Percentiles rank a stretch among this genome's conserved stretches.
Evolutionary conservation across 2,888 invertebrate species (phyloP).

Genomic region (Campoletis raptor): DNA sequence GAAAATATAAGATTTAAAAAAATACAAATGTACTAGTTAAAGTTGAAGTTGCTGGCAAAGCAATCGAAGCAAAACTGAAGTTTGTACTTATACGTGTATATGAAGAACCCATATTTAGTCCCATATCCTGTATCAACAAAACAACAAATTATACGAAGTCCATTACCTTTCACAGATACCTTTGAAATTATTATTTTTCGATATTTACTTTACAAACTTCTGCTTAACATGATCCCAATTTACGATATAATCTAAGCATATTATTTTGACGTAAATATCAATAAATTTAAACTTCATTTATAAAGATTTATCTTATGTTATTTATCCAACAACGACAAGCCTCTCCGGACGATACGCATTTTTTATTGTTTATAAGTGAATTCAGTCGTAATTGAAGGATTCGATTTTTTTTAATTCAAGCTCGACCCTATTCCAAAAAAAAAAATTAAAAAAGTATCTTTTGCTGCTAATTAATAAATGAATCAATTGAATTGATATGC

Average conservation of each 20-base stretch:
- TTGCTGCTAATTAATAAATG: too few relatives aligned
- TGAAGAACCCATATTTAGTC: slow-evolving; percentile 7
- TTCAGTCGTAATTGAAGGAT: too few relatives aligned
- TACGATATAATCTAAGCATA: background rate
- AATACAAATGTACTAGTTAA: slow-evolving; percentile 11
- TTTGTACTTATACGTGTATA: background rate
- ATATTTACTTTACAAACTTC: background rate
- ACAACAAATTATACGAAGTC: background rate
- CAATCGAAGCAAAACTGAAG: slow-evolving; percentile 20
- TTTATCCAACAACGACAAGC: background rate
- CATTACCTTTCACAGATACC: background rate
- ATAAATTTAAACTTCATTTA: background rate
- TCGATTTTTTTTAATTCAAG: too few relatives aligned
- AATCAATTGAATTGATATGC: too few relatives aligned
- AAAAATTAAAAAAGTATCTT: too few relatives aligned
- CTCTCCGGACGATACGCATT: too few relatives aligned
- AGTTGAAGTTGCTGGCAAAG: slow-evolving; percentile 16
- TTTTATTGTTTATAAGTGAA: too few relatives aligned
- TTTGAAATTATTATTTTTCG: background rate
- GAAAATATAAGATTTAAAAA: slow-evolving; percentile 27
- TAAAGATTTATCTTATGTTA: background rate
- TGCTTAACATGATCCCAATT: background rate
- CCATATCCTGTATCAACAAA: background rate
- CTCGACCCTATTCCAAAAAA: too few relatives aligned
- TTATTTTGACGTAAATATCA: background rate